Base-by-base conservation (phyloP, 37 sponge, comb jelly and placozoan species). In the Ianthella basta region DNA sequence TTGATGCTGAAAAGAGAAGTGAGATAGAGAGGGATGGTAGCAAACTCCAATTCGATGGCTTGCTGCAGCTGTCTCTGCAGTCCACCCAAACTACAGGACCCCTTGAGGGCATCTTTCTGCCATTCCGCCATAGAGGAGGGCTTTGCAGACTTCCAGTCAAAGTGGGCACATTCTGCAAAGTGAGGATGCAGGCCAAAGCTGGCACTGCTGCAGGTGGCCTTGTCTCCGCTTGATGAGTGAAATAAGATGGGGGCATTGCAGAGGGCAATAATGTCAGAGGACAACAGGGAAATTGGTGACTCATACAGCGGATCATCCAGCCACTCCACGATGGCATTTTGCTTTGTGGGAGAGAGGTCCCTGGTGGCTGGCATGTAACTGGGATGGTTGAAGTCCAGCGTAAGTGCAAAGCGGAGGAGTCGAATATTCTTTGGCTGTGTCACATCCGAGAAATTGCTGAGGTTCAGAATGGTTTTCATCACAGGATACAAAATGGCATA, bases 361-460 rank as follows among this genome's bases (percentile, higher is more conserved):
- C 94, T 83, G 16, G 94, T 85, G 6, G 59, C 80, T 34, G 94
- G 94, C 94, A 93, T 93, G 81, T 90, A 87, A 55, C 79, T 55
- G 13, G 94, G 86, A 54, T 87, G 60, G 36, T 86, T 82, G 21
- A 82, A 53, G 27, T 84, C 77, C 25, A 81, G 61, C 0, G 55
- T 61, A 60, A 91, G 60, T 30, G 67, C 4, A 41, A 32, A 20
- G 59, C 80, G 82, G 14, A 87, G 36, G 13, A 81, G n/a, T 19
- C 69, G 60, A 18, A 88, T 60, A 84, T 88, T 85, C 2, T 87
- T 44, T 0, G 65, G 35, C 24, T 53, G 15, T 8, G 67, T 85
- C 1, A 90, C 88, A 59, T 78, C 69, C 0, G 32, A 37, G 72
- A 85, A 93, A 29, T 81, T 40, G 57, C 83, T 63, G 21, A 93